Evolutionary conservation across 2,113 vertebrate species (phyloP).

Genomic region (Arothron firmamentum): DNA sequence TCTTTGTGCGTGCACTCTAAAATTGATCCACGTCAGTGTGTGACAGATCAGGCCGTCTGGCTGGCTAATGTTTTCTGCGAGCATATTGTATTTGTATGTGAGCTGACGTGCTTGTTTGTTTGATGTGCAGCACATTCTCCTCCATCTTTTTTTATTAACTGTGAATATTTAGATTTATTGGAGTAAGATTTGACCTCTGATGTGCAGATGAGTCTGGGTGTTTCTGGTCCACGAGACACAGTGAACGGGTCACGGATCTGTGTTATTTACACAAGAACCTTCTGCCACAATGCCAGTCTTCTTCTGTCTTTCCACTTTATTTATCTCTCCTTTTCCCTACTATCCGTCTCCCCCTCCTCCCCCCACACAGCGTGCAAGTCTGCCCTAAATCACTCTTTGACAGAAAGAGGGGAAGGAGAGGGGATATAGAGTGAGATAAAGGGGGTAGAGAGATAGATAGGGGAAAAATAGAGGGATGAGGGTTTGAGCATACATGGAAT

Average conservation of each 20-base stretch:
- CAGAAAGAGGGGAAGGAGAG: slow-evolving; percentile 69
- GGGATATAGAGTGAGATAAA: slow-evolving; percentile 52
- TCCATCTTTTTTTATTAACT: background rate
- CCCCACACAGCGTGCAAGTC: slow-evolving; percentile 43
- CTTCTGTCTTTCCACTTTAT: slow-evolving; percentile 48
- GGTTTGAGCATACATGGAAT: slow-evolving; percentile 72
- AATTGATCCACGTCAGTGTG: slow-evolving; percentile 44
- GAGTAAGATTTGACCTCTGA: background rate
- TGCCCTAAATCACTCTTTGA: slow-evolving; percentile 75
- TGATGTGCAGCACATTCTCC: slow-evolving; percentile 4
- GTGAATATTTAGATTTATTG: background rate
- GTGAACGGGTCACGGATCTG: slow-evolving; percentile 34
- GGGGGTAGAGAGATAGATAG: slow-evolving; percentile 59
- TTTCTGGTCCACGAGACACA: slow-evolving; percentile 25
- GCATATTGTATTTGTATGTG: slow-evolving; percentile 30
- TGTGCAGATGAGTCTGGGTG: slow-evolving; percentile 6
- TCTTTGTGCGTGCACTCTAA: slow-evolving; percentile 18
- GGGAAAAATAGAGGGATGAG: slow-evolving; percentile 62
- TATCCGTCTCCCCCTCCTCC: slow-evolving; percentile 62
- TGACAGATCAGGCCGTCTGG: slow-evolving; percentile 44
- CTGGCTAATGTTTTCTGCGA: slow-evolving; percentile 36
- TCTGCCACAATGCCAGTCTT: slow-evolving; percentile 35
- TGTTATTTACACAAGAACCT: slow-evolving; percentile 40
- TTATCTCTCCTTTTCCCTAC: slow-evolving; percentile 44
- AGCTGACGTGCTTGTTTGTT: slow-evolving; percentile 15